Evolutionary conservation across 2,888 invertebrate species (phyloP), one percentile per base, ranked within the genome.

Genomic region (Andrena flavipes): DNA sequence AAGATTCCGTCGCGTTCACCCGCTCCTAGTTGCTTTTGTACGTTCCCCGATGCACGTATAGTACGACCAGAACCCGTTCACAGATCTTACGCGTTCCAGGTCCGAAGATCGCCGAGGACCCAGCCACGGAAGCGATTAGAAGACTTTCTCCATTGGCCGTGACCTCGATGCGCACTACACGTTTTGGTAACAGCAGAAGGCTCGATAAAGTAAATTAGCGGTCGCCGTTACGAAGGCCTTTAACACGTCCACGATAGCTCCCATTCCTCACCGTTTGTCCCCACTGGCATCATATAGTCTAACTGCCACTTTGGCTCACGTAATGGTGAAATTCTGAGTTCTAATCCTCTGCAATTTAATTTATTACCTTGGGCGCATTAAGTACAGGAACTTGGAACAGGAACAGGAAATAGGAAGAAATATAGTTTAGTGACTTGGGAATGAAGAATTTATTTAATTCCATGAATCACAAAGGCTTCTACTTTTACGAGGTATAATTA

Each of bases 71-170:
- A 76, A 68, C 29, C 26, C 33, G 68, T 68, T 42, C 35, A 49
- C 13, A 48, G 20, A 69, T 35, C 35, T 68, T 64, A 56, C 63
- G 29, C 60, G 76, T 80, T 59, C 33, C 69, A 59, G 13, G 10
- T 5, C n/a, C 29, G 42, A 30, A 69, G 51, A 48, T 42, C 42
- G 42, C 42, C 42, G 42, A 42, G 56, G 51, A 30, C 42, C 42
- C 59, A 65, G 64, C 63, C 72, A 62, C 65, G 75, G 68, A 85
- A 82, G 60, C 75, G 77, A 80, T 82, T 85, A 80, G 73, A 72
- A 60, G 72, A 84, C 80, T 82, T 85, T 82, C 75, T 70, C 67
- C 79, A 54, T 16, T 72, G 80, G 35, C 82, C 76, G 35, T 85
- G 85, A 79, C 77, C 85, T 63, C 74, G 71, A 82, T 85, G 68